A percentile compares a stretch with the other conserved stretches of the same genome.
Evolutionary conservation across 2,113 vertebrate genomes (phyloP).

Genomic region (mouse (Mus musculus)): DNA sequence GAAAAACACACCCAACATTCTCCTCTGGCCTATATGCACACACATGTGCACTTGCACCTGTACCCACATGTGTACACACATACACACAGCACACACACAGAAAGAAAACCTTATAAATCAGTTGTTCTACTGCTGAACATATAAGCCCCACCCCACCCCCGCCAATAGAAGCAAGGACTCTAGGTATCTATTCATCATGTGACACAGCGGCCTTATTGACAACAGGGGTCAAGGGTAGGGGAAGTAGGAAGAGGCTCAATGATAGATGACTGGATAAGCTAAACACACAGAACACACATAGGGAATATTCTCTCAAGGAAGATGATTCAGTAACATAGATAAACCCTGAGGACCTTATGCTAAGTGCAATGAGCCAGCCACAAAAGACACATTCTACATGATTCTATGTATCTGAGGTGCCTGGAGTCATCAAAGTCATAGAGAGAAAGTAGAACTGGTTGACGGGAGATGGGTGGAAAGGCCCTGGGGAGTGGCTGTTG

Average conservation of each 20-base stretch:
- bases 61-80: not conserved
- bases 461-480: not conserved
- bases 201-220: not conserved
- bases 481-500: not conserved
- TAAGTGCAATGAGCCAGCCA: not conserved
- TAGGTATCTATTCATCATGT: fast-evolving
- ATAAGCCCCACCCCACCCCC: not conserved
- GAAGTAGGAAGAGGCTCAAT: not conserved
- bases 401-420: not conserved
- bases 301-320: not conserved
- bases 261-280: not conserved
- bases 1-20: not conserved
- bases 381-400: not conserved
- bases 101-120: not conserved
- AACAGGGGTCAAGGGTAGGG: not conserved
- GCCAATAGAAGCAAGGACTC: not conserved
- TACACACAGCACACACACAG: not conserved
- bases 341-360: not conserved
- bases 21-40: not conserved
- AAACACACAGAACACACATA: not conserved
- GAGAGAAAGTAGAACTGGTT: not conserved
- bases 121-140: not conserved
- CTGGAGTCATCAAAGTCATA: not conserved
- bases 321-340: not conserved
- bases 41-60: not conserved